Conservation (phyloP, 2,888 invertebrate genomes). For the Pseudeuparius sepicola region DNA sequence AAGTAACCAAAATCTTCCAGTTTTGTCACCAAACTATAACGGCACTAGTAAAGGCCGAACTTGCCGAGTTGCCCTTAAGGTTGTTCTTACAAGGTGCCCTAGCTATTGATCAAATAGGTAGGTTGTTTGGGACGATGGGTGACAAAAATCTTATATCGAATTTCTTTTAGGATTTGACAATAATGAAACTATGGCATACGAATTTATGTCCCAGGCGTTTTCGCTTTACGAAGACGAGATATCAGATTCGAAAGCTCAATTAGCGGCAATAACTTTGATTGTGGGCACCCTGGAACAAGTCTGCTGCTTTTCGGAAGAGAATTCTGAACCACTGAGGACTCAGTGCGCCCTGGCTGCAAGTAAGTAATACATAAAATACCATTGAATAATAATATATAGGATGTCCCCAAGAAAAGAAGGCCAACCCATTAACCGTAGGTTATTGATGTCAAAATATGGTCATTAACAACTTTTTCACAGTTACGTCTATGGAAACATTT, state of each 20-base stretch:
- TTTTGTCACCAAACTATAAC: slow-evolving; percentile 95
- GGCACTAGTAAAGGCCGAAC: slow-evolving; percentile 87
- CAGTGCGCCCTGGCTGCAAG: slow-evolving; percentile 94
- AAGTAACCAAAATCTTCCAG: slow-evolving; percentile 96
- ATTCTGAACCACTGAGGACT: slow-evolving; percentile 90
- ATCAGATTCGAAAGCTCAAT: slow-evolving; percentile 91
- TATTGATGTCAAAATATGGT: too few relatives aligned
- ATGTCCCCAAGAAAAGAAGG: too few relatives aligned
- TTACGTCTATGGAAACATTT: too few relatives aligned
- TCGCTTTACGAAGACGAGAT: slow-evolving; percentile 98
- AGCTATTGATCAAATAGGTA: slow-evolving; percentile 21
- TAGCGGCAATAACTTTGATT: slow-evolving; percentile 91
- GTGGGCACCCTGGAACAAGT: slow-evolving; percentile 94
- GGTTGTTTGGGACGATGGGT: too few relatives aligned
- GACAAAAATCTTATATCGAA: slow-evolving; percentile 4
- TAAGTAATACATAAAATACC: slow-evolving; percentile 43
- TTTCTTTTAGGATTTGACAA: slow-evolving; percentile 68
- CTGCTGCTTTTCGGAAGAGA: slow-evolving; percentile 91
- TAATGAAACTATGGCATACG: slow-evolving; percentile 95
- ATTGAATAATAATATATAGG: slow-evolving; percentile 36
- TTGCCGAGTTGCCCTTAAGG: slow-evolving; percentile 86
- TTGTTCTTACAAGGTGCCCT: slow-evolving; percentile 88
- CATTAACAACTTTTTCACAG: too few relatives aligned
- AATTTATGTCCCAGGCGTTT: slow-evolving; percentile 93
- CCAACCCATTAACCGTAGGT: too few relatives aligned